Evolutionary conservation across 2,888 invertebrate species (phyloP), one percentile per base, ranked within the genome.

Genomic region (Trichacis sp.): DNA sequence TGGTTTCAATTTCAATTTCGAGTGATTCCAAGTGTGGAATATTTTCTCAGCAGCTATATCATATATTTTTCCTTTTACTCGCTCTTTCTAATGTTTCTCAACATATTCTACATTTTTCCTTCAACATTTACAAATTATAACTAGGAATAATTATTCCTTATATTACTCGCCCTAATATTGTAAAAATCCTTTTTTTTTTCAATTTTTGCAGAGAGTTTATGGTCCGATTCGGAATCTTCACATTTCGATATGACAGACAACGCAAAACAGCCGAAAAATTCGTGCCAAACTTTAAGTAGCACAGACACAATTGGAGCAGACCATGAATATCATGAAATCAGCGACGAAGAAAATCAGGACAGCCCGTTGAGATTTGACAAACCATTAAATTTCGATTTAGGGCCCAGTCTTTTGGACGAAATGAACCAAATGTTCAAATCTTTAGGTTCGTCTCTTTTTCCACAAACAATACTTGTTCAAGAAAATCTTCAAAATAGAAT

Each of bases 391-490:
- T 87, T 92, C 69, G 94, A 95, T 79, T 91, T 94, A 78, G 95
- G 96, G 3, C 94, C 95, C 11, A 96, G 96, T 65, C 86, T 98
- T 51, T 87, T 97, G 80, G 97, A 96, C 77, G 94, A 94, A 84
- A 93, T 94, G 88, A 93, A 93, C 77, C 92, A 94, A 55, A 94
- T 97, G 87, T 93, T 97, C 78, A 87, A 80, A 74, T 87, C 87
- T 3, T 83, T 88, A 52, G 87, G 86, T 74, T 82, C 24, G 19
- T 33, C 0, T 45, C 17, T n/a, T 6, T 33, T 33, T 33, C n/a
- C 33, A 33, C 19, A 18, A 29, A 8, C 4, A 24, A 20, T 6
- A 24, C 24, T 24, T 24, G 4, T 29, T 29, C 29, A 29, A 29
- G 4, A 29, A 29, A 29, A 29, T 29, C 9, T 29, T 6, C 4